These are phyloP conservation scores for Pogonus chalceus DNA, from an alignment of 1,140 invertebrate species.

Conservation along the genomic window DNA sequence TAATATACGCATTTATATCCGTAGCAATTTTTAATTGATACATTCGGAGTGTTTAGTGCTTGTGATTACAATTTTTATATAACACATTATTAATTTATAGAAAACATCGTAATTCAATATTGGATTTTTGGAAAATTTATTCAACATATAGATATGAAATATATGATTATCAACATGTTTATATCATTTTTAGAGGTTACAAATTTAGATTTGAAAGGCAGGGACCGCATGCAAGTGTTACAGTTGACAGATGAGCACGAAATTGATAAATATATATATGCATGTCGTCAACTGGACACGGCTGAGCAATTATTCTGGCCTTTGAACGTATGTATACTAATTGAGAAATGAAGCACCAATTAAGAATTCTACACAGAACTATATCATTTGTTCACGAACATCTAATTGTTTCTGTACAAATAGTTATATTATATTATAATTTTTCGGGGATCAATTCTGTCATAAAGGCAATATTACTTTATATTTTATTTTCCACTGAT, in stretches of 20 bases:
- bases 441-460: too few relatives aligned
- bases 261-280: neutral
- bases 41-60: neutral
- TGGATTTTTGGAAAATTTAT: neutral
- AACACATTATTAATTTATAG: neutral
- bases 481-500: too few relatives aligned
- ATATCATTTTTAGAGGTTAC: neutral
- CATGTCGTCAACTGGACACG: conserved; percentile 15
- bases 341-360: conserved; percentile 18
- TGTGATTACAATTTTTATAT: neutral
- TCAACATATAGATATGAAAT: neutral
- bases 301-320: conserved; percentile 29
- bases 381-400: neutral
- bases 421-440: too few relatives aligned
- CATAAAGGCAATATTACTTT: too few relatives aligned
- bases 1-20: neutral
- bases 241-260: neutral
- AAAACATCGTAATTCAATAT: neutral
- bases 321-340: conserved; percentile 29
- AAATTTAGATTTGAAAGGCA: neutral
- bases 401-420: neutral
- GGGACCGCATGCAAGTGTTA: neutral
- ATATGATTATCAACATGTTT: neutral
- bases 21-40: neutral
- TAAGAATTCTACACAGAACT: conserved; percentile 7